Base-by-base conservation (phyloP, 2,797 vertebrate genomes). In the Propithecus perrieri region DNA sequence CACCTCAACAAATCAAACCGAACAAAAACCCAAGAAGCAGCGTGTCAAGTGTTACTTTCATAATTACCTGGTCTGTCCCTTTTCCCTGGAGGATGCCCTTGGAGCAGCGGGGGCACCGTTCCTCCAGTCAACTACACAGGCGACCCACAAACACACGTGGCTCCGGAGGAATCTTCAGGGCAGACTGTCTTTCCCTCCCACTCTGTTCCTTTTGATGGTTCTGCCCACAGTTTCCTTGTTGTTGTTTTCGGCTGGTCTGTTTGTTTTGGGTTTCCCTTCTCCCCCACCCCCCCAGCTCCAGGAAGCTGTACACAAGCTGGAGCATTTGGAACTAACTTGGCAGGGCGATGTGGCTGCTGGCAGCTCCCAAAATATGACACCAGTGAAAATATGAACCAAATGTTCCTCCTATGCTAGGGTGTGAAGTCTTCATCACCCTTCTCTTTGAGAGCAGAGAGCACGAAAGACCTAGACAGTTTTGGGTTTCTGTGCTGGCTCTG, bases 21-120 rank as follows among this genome's bases (percentile, higher is more conserved):
- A 98, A 97, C 95, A 95, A 94, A 97, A 98, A 83, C 93, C 50
- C 17, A 24, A 91, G 90, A 97, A 96, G 96, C 96, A 97, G 94
- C 17, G 3, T 48, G 50, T 38, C 43, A 80, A 11, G 28, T 7
- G 9, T 69, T 71, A 48, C 33, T 89, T 81, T 35, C 38, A 1
- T 43, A 50, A 76, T 48, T 17, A 10, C 14, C 38, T 9, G 71
- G 6, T 41, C 65, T 85, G 18, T 41, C 48, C 6, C 30, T 55
- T 65, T 78, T 48, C 38, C 41, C 84, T 46, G 38, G 33, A 50
- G 15, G 57, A 26, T 79, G 30, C 12, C 35, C 28, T 50, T 22
- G 46, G 63, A 53, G 71, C 41, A 76, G 48, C 43, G 67, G 26
- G 57, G 74, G 17, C 35, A 26, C 20, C 11, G 67, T 90, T 92